Evolutionary conservation across 2,797 vertebrate species (phyloP).

Genomic region (Linurgus olivaceus): DNA sequence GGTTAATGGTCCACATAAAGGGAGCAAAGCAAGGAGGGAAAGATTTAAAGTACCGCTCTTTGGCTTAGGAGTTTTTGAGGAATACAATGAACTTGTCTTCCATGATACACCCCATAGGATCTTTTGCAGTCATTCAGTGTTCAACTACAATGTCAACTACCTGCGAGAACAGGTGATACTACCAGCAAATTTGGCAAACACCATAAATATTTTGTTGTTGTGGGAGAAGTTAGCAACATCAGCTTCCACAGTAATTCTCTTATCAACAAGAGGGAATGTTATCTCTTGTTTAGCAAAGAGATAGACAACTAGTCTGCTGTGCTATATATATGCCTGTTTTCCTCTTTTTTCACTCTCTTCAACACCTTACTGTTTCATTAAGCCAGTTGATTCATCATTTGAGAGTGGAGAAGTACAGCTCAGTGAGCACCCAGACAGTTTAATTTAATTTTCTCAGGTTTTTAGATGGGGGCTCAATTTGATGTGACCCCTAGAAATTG

Average conservation of each 20-base stretch:
- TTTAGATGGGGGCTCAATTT: constrained; percentile 46
- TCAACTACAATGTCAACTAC: background rate
- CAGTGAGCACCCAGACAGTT: constrained; percentile 31
- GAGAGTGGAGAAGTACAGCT: constrained; percentile 16
- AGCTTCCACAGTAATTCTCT: background rate
- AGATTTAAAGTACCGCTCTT: background rate
- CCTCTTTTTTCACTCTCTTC: background rate
- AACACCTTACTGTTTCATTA: constrained; percentile 39
- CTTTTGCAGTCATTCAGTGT: background rate
- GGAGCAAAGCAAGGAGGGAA: background rate
- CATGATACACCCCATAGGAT: background rate
- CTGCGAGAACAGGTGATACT: background rate
- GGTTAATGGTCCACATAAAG: background rate
- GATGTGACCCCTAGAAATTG: constrained; percentile 50
- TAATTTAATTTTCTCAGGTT: constrained; percentile 65
- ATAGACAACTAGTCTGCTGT: background rate
- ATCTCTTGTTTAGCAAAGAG: background rate
- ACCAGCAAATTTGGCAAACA: background rate
- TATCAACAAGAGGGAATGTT: background rate
- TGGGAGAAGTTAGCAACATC: background rate
- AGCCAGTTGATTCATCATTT: constrained; percentile 40
- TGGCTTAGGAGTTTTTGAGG: background rate
- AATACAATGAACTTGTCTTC: background rate
- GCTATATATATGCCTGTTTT: background rate
- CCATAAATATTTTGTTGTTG: background rate